phyloP scores from a whole-genome alignment of 2,888 invertebrate species.

The Idaea aversata region DNA sequence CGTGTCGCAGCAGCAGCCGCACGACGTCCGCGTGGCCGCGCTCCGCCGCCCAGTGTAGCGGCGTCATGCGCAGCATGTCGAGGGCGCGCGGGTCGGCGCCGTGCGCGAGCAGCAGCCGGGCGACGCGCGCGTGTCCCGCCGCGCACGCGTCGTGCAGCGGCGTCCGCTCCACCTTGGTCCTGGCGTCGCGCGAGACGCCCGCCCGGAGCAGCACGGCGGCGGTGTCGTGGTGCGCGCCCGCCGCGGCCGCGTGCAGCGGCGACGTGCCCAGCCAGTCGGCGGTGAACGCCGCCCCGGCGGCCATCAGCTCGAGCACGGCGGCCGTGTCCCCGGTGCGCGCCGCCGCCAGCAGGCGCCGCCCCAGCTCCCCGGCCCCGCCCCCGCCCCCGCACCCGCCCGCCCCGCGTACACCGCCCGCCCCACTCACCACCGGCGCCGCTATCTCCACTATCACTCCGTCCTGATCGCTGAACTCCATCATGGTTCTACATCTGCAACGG shows the following conservation, averaged over 20 bases:
- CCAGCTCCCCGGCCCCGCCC: constrained; percentile 79
- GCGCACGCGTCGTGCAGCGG: constrained; percentile 94
- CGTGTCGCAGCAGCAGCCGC: constrained; percentile 84
- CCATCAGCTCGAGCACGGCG: constrained; percentile 88
- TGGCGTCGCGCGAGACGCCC: constrained; percentile 92
- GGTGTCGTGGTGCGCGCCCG: constrained; percentile 88
- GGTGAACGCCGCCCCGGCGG: constrained; percentile 93
- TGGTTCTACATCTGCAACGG: constrained; percentile 37
- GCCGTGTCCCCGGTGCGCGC: constrained; percentile 89
- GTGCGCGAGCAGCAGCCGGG: constrained; percentile 82
- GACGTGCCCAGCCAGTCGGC: constrained; percentile 97
- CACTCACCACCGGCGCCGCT: constrained; percentile 18
- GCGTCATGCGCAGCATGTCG: constrained; percentile 84
- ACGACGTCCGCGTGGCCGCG: constrained; percentile 84
- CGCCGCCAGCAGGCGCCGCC: constrained; percentile 89
- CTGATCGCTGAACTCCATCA: constrained; percentile 29
- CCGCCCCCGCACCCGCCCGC: constrained; percentile 19
- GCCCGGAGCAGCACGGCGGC: constrained; percentile 91
- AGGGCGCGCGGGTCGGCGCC: constrained; percentile 41
- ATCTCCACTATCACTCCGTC: not conserved
- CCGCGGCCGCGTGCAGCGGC: constrained; percentile 90
- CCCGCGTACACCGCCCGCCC: constrained; percentile 12
- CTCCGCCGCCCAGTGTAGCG: constrained; percentile 96
- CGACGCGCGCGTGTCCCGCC: constrained; percentile 89
- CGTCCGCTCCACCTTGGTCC: constrained; percentile 93